Conservation (phyloP, 2,113 vertebrate genomes). For the Paradoxurus hermaphroditus region DNA sequence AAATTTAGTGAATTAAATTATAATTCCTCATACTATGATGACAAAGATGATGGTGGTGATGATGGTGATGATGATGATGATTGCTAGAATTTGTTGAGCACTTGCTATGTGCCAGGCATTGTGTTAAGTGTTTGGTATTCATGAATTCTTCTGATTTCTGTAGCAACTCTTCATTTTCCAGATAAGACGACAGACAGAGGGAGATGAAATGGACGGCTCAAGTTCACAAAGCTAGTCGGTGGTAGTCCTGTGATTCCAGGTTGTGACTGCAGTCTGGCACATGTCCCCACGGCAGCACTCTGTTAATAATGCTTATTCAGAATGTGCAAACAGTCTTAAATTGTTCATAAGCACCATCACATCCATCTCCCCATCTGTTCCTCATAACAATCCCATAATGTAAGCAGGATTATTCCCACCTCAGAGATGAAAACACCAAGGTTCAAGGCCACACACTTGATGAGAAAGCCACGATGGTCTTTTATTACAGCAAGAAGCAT, state of each 20-base stretch:
- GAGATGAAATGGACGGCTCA: too few species aligned
- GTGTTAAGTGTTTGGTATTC: not conserved
- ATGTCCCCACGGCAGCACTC: rapidly evolving
- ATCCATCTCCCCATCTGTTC: not conserved
- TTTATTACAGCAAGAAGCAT: slow-evolving; percentile 4
- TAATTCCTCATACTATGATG: not conserved
- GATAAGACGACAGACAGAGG: not conserved
- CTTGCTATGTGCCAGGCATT: not conserved
- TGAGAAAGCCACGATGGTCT: not conserved
- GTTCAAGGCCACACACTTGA: not conserved
- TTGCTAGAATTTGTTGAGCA: not conserved
- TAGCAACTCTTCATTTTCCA: not conserved
- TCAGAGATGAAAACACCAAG: slow-evolving; percentile 9
- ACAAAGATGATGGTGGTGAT: not conserved
- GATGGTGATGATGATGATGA: not conserved
- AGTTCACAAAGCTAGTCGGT: not conserved
- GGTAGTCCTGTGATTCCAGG: too few species aligned
- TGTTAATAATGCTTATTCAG: not conserved
- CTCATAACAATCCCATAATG: not conserved
- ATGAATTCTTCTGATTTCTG: not conserved
- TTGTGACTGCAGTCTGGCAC: not conserved
- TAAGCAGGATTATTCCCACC: not conserved
- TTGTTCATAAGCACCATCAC: not conserved
- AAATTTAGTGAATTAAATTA: not conserved
- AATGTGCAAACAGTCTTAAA: not conserved